Percentiles rank a stretch among this genome's conserved stretches.
Conservation (phyloP, 2,888 invertebrate species). For the Andrena marginata region DNA sequence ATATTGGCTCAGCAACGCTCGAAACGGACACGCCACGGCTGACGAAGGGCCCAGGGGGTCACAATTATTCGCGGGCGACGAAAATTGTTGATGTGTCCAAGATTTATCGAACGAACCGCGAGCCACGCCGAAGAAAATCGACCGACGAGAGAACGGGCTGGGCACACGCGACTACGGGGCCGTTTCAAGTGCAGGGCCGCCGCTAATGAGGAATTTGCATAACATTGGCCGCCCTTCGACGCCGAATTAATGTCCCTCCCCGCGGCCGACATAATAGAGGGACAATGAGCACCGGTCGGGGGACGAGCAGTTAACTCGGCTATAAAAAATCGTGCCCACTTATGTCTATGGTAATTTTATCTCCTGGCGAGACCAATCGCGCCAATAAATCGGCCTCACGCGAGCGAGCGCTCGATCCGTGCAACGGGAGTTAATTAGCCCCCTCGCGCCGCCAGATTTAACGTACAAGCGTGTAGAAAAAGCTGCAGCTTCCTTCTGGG, state of each 20-base stretch:
- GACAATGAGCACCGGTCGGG: conserved; percentile 70
- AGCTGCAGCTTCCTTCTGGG: too few species aligned
- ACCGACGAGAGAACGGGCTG: conserved; percentile 8
- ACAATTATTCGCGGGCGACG: conserved; percentile 17
- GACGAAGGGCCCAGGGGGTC: background rate
- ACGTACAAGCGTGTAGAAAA: background rate
- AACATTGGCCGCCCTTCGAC: conserved; percentile 72
- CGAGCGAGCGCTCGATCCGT: background rate
- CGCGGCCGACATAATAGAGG: conserved; percentile 66
- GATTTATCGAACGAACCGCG: conserved; percentile 39
- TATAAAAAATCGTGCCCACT: conserved; percentile 79
- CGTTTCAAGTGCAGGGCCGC: conserved; percentile 43
- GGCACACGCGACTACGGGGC: conserved; percentile 18
- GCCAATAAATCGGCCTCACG: conserved; percentile 70
- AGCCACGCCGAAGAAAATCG: too few species aligned
- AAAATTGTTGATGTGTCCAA: conserved; percentile 31
- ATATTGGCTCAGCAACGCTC: background rate
- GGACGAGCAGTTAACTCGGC: conserved; percentile 66
- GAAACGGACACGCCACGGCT: background rate
- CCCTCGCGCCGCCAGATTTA: background rate
- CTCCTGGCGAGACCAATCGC: conserved; percentile 78
- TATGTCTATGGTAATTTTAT: conserved; percentile 83
- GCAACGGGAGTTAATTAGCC: conserved; percentile 40
- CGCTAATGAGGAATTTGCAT: conserved; percentile 81
- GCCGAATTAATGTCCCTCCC: conserved; percentile 66